Conservation (phyloP, 2,113 vertebrate genomes). For the Zapornia atra region DNA sequence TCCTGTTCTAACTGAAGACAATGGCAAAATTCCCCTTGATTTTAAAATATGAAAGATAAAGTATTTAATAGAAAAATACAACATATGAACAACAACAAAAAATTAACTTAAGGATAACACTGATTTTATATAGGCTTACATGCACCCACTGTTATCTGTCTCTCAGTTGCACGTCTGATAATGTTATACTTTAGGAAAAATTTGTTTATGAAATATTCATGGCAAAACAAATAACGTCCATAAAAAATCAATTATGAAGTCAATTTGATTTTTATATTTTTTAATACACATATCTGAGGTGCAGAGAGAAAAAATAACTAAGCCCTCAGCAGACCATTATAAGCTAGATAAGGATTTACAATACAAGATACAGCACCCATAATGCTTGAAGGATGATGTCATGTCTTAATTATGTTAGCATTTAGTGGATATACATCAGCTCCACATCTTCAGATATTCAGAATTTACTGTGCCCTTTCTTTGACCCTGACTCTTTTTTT, state of each 20-base stretch:
- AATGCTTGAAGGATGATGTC: constrained; percentile 71
- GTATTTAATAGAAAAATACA: neutral
- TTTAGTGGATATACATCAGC: constrained; percentile 70
- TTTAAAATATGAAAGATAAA: neutral
- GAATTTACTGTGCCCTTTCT: constrained; percentile 68
- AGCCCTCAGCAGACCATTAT: constrained; percentile 4
- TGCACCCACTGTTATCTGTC: neutral
- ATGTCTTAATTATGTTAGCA: constrained; percentile 73
- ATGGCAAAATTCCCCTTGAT: neutral
- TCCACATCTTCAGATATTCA: constrained; percentile 70
- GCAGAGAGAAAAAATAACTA: constrained; percentile 10
- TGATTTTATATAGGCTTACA: neutral
- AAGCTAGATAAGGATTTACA: constrained; percentile 66
- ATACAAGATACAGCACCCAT: constrained; percentile 54
- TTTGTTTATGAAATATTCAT: constrained; percentile 48
- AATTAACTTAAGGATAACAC: neutral
- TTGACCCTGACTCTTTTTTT: constrained; percentile 62
- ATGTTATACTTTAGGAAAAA: neutral
- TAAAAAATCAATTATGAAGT: constrained; percentile 60
- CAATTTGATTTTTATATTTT: constrained; percentile 44
- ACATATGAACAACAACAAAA: neutral
- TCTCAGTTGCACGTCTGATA: neutral
- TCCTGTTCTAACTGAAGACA: neutral
- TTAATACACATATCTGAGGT: constrained; percentile 41
- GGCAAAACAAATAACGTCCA: constrained; percentile 27